Base-by-base conservation (phyloP, 2,888 invertebrate genomes). In the Hartigia nigra region DNA sequence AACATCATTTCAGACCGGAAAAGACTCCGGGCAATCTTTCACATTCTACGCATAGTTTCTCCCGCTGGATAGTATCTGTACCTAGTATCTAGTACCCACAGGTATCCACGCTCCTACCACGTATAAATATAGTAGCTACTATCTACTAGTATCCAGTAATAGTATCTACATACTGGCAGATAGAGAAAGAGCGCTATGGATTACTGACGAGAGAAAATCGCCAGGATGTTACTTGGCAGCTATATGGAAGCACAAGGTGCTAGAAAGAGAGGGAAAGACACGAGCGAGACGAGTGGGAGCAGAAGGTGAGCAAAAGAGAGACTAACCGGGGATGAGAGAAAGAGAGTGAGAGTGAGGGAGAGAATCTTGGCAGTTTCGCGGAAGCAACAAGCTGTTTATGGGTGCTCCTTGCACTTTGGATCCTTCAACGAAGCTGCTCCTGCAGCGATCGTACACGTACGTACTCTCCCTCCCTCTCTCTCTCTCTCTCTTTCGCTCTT, bases 301-400 rank as follows among this genome's bases (percentile, higher is more conserved):
- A 72, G 72, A 32, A 72, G 12, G 31, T 32, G 72, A 31, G 72
- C 72, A 32, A 72, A 72, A 31, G 32, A 32, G 12, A 31, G 72
- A 72, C 31, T 32, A 31, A 14, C 12, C 72, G 72, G 14, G 72
- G 32, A 12, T 12, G 32, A 14, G 72, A 72, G 72, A 32, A 31
- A 34, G 31, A 72, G 72, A 34, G 34, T 5, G 72, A 72, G 72
- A 72, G 72, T 23, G 72, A 0, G 72, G 32, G 72, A 12, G 81
- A 78, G 77, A 80, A 78, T 55, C 39, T 72, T 35, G 76, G 70
- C 75, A 75, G 75, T 76, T 74, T 39, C 76, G 75, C 79, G 88
- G 90, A 90, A 91, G 90, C 90, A 91, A 91, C 90, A 91, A 91
- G 90, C 90, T 91, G 90, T 90, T 91, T 91, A 90, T 90, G 87